These are phyloP conservation scores for Rhyacophila evoluta DNA, from an alignment of 2,888 invertebrate genomes.

Conservation along the genomic window DNA sequence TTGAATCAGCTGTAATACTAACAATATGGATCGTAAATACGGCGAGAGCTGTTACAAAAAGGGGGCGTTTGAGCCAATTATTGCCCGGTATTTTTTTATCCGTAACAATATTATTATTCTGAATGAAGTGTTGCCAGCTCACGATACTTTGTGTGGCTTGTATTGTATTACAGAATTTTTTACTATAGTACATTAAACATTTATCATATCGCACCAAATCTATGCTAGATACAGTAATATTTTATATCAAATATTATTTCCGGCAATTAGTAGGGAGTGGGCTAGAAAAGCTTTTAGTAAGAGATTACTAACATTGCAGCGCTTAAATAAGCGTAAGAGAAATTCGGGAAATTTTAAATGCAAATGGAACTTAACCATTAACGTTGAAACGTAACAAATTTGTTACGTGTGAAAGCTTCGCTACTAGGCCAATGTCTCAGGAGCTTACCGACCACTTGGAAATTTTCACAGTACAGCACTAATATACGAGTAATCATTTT, in stretches of 20 bases:
- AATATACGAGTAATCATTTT: background rate
- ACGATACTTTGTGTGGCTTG: no score
- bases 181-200: no score
- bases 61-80: background rate
- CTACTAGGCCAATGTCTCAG: background rate
- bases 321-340: background rate
- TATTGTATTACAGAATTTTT: no score
- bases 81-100: constrained; percentile 1
- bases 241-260: no score
- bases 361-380: background rate
- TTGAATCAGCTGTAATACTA: constrained; percentile 37
- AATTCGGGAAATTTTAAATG: background rate
- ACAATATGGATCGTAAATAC: constrained; percentile 29
- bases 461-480: background rate
- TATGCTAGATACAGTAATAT: no score
- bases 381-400: background rate
- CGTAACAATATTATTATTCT: background rate
- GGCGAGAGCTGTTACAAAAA: background rate
- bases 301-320: no score
- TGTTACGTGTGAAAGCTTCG: no score
- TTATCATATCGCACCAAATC: no score
- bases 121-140: background rate
- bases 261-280: no score
- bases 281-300: no score
- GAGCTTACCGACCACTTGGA: background rate